Evolutionary conservation across 2,797 vertebrate genomes (phyloP).

Genomic region (Rhinophrynus dorsalis): DNA sequence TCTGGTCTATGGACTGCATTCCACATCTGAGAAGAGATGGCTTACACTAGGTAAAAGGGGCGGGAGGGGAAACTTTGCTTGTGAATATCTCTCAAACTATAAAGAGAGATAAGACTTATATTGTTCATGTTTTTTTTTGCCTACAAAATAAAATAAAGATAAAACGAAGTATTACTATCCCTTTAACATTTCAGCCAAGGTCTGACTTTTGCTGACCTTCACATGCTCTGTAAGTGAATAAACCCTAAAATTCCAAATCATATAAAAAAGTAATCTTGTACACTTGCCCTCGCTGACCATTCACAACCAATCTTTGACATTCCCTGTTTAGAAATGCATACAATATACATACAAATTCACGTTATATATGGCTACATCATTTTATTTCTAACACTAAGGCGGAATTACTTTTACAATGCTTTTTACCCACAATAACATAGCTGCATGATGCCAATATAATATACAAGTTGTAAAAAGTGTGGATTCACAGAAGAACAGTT

Average conservation of each 20-base stretch:
- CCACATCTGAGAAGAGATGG: too few species aligned
- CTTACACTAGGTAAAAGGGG: too few species aligned
- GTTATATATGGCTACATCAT: slow-evolving; percentile 35
- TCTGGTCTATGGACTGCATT: too few species aligned
- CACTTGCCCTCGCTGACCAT: neutral
- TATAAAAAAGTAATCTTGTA: neutral
- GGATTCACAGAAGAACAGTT: slow-evolving; percentile 34
- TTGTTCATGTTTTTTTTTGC: too few species aligned
- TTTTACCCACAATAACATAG: slow-evolving; percentile 35
- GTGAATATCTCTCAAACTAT: too few species aligned
- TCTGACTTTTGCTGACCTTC: neutral
- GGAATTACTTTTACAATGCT: slow-evolving; percentile 43
- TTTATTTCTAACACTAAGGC: slow-evolving; percentile 38
- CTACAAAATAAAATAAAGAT: too few species aligned
- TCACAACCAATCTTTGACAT: neutral
- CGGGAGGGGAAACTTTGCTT: too few species aligned
- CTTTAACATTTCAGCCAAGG: too few species aligned
- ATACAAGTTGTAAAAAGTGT: slow-evolving; percentile 41
- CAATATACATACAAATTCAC: slow-evolving; percentile 16
- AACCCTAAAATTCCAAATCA: neutral
- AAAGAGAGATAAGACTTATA: too few species aligned
- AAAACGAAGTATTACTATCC: too few species aligned
- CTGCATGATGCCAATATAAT: slow-evolving; percentile 14
- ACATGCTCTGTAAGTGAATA: neutral
- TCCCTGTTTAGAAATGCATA: slow-evolving; percentile 27